Evolutionary conservation across 2,888 invertebrate species (phyloP).

Genomic region (Scotopteryx bipunctaria): DNA sequence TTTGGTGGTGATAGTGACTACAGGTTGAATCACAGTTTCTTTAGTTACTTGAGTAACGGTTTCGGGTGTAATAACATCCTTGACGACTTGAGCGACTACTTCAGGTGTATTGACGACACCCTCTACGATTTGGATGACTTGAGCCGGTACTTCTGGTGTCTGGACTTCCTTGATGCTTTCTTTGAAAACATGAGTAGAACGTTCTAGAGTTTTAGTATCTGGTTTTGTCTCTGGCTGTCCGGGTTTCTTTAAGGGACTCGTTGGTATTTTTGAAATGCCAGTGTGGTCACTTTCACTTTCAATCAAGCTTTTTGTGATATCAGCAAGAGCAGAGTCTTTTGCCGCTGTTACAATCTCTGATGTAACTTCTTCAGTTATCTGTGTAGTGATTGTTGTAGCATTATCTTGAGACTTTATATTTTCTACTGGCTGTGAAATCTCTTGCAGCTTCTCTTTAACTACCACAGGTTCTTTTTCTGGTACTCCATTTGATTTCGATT

Average conservation of each 20-base stretch:
- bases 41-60: neutral
- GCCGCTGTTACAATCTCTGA: conserved; percentile 1
- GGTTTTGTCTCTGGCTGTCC: conserved; percentile 3
- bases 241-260: conserved; percentile 17
- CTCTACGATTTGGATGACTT: neutral
- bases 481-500: conserved; percentile 5
- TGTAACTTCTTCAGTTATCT: conserved; percentile 6
- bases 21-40: too few relatives aligned
- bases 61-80: conserved; percentile 3
- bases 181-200: neutral
- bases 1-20: conserved; percentile 1
- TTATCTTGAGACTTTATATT: neutral
- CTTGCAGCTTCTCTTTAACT: neutral
- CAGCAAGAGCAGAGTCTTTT: conserved; percentile 39
- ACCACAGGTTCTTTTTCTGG: neutral
- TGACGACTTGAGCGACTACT: neutral
- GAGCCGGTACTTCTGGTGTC: neutral
- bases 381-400: neutral
- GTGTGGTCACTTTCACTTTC: conserved; percentile 53
- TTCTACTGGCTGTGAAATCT: neutral
- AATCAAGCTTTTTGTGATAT: conserved; percentile 49
- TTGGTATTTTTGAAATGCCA: conserved; percentile 34
- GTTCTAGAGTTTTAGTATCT: neutral
- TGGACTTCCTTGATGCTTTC: neutral
- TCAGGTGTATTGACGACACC: neutral